Evolutionary conservation across 2,113 vertebrate species (phyloP).

Genomic region (Tretioscincus oriximinensis): DNA sequence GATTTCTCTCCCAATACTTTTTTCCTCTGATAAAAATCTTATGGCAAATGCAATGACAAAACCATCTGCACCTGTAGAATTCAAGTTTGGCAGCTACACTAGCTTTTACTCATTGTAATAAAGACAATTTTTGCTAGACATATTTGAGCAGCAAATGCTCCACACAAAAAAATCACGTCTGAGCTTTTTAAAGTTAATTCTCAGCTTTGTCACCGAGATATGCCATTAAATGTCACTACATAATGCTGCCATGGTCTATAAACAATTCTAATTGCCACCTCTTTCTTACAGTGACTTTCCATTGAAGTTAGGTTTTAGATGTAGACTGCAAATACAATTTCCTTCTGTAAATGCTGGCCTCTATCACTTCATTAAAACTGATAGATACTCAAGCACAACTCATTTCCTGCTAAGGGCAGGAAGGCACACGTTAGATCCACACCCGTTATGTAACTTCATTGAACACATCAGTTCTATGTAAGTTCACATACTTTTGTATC

Average conservation of each 20-base stretch:
- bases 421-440: constrained; percentile 34
- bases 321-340: constrained; percentile 40
- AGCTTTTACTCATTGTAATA: neutral
- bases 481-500: constrained; percentile 24
- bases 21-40: neutral
- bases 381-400: constrained; percentile 45
- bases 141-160: neutral
- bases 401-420: constrained; percentile 42
- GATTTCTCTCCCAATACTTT: neutral
- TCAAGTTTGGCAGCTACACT: too few species aligned
- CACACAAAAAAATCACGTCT: neutral
- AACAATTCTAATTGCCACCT: constrained; percentile 33
- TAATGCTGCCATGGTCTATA: constrained; percentile 37
- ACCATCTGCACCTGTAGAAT: neutral
- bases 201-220: constrained; percentile 15
- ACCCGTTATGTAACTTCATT: neutral
- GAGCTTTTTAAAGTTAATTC: constrained; percentile 28
- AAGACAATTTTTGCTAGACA: neutral
- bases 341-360: constrained; percentile 44
- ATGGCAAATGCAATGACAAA: neutral
- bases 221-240: neutral
- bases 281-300: constrained; percentile 38
- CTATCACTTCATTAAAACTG: constrained; percentile 46
- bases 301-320: constrained; percentile 40
- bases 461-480: neutral